Percentiles rank a stretch among this genome's conserved stretches.
Conservation (phyloP, 2,797 vertebrate species). For the Mastacembelus armatus region DNA sequence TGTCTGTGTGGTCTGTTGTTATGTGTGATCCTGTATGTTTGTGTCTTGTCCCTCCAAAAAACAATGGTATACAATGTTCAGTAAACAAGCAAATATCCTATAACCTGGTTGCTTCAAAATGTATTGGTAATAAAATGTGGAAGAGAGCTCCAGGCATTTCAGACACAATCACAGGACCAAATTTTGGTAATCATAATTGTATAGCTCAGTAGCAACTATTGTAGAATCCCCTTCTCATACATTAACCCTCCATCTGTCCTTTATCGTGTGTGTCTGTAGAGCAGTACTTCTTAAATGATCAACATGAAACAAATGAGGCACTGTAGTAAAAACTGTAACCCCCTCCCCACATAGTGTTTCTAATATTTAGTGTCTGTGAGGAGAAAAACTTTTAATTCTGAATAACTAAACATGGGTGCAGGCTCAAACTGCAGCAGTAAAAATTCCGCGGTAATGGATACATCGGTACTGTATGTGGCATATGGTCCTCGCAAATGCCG, state of each 20-base stretch:
- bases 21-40: constrained; percentile 21
- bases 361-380: constrained; percentile 10
- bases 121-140: constrained; percentile 13
- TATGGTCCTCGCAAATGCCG: constrained; percentile 66
- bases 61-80: constrained; percentile 21
- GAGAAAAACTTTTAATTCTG: constrained; percentile 19
- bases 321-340: constrained; percentile 38
- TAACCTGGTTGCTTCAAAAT: constrained; percentile 4
- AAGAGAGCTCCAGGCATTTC: not conserved
- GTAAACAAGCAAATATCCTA: constrained; percentile 16
- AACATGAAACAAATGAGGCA: constrained; percentile 27
- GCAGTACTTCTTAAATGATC: constrained; percentile 14
- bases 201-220: constrained; percentile 7
- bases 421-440: constrained; percentile 54
- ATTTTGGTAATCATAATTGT: constrained; percentile 26
- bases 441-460: constrained; percentile 30
- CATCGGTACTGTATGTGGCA: constrained; percentile 52
- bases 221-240: constrained; percentile 10
- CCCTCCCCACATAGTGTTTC: constrained; percentile 15
- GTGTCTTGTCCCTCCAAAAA: constrained; percentile 18
- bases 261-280: constrained; percentile 7
- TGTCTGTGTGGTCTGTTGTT: constrained; percentile 24
- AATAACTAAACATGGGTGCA: constrained; percentile 32
- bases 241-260: constrained; percentile 47
- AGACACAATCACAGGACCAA: not conserved